Evolutionary conservation across 2,113 vertebrate genomes (phyloP), one percentile per base, ranked within the genome.

Genomic region (Chaetops frenatus): DNA sequence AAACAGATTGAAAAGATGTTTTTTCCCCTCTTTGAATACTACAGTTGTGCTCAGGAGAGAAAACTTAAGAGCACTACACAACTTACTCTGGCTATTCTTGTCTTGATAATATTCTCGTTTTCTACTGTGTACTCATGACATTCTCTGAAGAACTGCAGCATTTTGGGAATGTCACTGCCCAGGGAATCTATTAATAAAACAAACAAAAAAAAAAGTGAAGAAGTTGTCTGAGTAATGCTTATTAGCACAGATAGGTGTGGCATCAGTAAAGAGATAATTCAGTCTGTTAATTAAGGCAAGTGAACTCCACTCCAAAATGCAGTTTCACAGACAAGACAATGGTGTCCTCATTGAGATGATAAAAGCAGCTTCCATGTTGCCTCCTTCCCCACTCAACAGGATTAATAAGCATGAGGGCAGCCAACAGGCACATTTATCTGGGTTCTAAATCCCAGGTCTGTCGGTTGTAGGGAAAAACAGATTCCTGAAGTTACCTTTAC

Each of bases 101-200:
- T 98, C 79, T 96, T 15, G 33, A 99, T 88, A 11, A 96, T 81
- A 71, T 65, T 88, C 35, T 98, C 98, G 1, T 99, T 97, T 94
- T 99, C 91, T 67, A 99, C 99, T 4, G 40, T 1, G 86, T 99
- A 99, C 93, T 98, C 98, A 8, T 98, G 98, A 42, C 99, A 98
- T 8, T 65, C 97, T 97, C 97, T 98, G 95, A 98, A 99, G 74
- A 98, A 78, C 9, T 97, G 73, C 96, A 99, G 47, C 98, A 99
- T 99, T 96, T 98, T 96, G 47, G 98, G 91, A 89, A 99, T 98
- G 94, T 99, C 97, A 36, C 70, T 79, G 42, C 98, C 97, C 42
- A 99, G 92, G 1, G 99, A 98, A 72, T 99, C 99, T 99, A 54
- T 62, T 15, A 50, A 38, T 73, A 69, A 29, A 65, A 53, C 91